phyloP scores from a whole-genome alignment of 1,140 invertebrate species.

The Drosophila paulistorum region DNA sequence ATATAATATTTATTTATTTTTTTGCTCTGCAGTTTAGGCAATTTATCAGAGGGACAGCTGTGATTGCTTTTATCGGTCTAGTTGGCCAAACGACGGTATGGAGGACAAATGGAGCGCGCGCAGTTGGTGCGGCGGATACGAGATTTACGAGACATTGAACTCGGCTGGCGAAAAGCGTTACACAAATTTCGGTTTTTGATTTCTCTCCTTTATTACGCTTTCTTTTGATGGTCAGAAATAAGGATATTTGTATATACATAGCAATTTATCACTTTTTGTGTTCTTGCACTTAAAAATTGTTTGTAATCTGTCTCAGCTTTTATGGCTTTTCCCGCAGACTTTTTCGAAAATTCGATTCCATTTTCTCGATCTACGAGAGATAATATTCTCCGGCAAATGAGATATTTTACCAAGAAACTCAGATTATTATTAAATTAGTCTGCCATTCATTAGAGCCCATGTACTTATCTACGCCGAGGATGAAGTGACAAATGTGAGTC shows the following conservation, averaged over 20 bases:
- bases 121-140: neutral
- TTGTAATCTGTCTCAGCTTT: too few species aligned
- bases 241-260: neutral
- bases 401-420: too few species aligned
- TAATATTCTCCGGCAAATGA: too few species aligned
- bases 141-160: conserved; percentile 30
- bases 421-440: too few species aligned
- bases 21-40: neutral
- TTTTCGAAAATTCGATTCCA: too few species aligned
- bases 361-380: too few species aligned
- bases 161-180: conserved; percentile 4
- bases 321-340: too few species aligned
- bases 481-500: too few species aligned
- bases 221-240: conserved; percentile 18
- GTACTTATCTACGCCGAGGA: too few species aligned
- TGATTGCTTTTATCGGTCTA: conserved; percentile 19
- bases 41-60: conserved; percentile 26
- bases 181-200: conserved; percentile 1
- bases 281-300: too few species aligned
- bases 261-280: too few species aligned
- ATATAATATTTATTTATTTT: neutral
- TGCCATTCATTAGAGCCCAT: too few species aligned
- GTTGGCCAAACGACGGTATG: conserved; percentile 2
- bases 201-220: conserved; percentile 11
- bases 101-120: neutral